These are phyloP conservation scores for pig (Sus scrofa) DNA, from an alignment of 2,113 vertebrate species.

Conservation along the genomic window T2T-Sscrofa CM000817.6:167791501-167792000, in stretches of 20 bases:
- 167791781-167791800: neutral
- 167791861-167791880: neutral
- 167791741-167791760: neutral
- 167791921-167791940: too few relatives aligned
- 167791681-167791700: neutral
- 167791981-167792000: too few relatives aligned
- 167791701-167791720: neutral
- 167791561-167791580: conserved; percentile 78
- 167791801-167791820: too few relatives aligned
- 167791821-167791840: too few relatives aligned
- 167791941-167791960: too few relatives aligned
- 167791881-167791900: neutral
- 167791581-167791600: conserved; percentile 18
- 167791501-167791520: conserved; percentile 85
- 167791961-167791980: too few relatives aligned
- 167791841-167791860: neutral
- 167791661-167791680: neutral
- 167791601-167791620: conserved; percentile 45
- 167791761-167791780: neutral
- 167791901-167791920: too few relatives aligned
- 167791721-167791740: neutral
- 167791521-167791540: conserved; percentile 82
- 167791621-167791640: conserved; percentile 47
- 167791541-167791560: conserved; percentile 79
- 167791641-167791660: neutral